Percentiles rank a stretch among this genome's conserved stretches.
These are phyloP conservation scores for Pherbina coryleti DNA, from an alignment of 2,888 invertebrate genomes.

Conservation along the genomic window DNA sequence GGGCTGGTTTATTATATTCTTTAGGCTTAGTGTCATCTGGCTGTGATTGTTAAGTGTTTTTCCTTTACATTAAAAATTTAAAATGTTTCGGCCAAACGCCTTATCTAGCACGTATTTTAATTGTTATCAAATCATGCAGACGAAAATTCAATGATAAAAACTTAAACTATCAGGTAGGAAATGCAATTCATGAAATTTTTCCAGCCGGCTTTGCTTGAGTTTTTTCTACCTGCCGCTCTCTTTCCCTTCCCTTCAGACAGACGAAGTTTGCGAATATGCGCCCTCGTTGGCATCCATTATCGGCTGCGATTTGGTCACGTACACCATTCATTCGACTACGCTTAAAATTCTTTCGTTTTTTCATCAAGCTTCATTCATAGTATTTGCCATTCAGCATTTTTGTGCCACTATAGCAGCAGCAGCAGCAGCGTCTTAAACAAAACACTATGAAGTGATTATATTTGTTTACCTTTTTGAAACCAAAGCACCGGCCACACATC, in stretches of 20 bases:
- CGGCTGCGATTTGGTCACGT: slow-evolving; percentile 34
- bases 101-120: background rate
- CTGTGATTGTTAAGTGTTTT: too few species aligned
- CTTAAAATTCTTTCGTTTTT: background rate
- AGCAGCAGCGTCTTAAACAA: too few species aligned
- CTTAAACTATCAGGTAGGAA: background rate
- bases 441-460: too few species aligned
- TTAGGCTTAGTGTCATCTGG: too few species aligned
- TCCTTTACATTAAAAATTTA: too few species aligned
- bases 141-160: background rate
- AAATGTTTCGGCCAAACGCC: too few species aligned
- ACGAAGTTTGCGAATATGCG: background rate
- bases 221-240: background rate
- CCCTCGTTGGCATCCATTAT: slow-evolving; percentile 22
- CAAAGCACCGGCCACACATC: too few species aligned
- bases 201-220: background rate
- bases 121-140: background rate
- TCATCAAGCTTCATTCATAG: too few species aligned
- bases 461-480: too few species aligned
- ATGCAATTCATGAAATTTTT: slow-evolving; percentile 5
- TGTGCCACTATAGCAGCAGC: too few species aligned
- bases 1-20: background rate
- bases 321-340: slow-evolving; percentile 9
- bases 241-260: background rate
- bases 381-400: too few species aligned